phyloP scores from a whole-genome alignment of 2,113 vertebrate genomes.

The Xyrauchen texanus region DNA sequence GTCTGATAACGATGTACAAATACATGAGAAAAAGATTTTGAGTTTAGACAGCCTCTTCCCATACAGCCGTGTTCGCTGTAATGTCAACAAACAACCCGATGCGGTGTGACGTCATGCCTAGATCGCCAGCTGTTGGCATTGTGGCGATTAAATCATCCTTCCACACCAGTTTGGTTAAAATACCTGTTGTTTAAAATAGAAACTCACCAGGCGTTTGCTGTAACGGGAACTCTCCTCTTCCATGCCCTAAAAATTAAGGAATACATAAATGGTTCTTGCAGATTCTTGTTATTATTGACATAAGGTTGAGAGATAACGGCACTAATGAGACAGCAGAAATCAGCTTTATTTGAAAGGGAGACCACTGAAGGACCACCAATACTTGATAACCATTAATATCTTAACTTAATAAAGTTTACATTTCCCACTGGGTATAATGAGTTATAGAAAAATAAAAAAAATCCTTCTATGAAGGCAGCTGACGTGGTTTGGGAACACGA shows the following conservation, averaged over 20 bases:
- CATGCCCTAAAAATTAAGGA: conserved; percentile 63
- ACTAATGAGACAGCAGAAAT: neutral
- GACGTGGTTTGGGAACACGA: neutral
- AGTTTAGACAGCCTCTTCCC: neutral
- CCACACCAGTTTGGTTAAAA: neutral
- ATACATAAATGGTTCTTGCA: neutral
- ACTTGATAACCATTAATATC: neutral
- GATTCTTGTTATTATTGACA: neutral
- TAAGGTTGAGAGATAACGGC: neutral
- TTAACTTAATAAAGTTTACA: too few species aligned
- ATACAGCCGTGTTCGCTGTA: too few species aligned
- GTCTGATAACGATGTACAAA: neutral
- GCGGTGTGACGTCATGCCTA: too few species aligned
- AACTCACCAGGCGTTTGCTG: conserved; percentile 94
- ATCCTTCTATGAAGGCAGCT: neutral
- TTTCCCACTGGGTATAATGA: too few species aligned
- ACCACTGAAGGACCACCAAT: neutral
- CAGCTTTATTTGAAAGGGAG: neutral
- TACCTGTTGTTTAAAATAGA: neutral
- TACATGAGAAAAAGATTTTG: neutral
- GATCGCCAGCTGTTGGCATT: neutral
- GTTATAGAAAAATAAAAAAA: too few species aligned
- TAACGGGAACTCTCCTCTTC: conserved; percentile 89
- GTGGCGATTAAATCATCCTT: neutral
- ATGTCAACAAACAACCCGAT: too few species aligned